These are phyloP conservation scores for Brachionus asplanchnoidis DNA, from an alignment of 1,140 invertebrate genomes.

Conservation along the genomic window DNA sequence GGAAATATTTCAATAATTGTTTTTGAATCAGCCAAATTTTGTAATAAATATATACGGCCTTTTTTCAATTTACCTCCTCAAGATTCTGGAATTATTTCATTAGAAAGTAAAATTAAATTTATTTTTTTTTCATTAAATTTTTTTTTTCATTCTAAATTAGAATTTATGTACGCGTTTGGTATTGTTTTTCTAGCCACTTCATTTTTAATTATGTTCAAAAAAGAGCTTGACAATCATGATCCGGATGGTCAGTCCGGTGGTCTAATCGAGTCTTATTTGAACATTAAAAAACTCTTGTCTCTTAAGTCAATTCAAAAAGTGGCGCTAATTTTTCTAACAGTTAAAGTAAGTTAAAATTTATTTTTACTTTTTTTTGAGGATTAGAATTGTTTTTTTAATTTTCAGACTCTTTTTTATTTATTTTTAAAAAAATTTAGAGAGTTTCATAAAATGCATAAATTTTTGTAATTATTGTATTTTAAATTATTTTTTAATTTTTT, in stretches of 20 bases:
- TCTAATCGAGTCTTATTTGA: neutral
- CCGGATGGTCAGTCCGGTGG: neutral
- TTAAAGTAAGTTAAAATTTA: neutral
- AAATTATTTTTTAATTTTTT: too few relatives aligned
- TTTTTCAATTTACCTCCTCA: neutral
- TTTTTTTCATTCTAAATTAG: neutral
- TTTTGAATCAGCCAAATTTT: slow-evolving; percentile 89
- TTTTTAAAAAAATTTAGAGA: too few relatives aligned
- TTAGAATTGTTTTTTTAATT: too few relatives aligned
- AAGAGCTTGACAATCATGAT: neutral
- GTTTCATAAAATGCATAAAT: too few relatives aligned
- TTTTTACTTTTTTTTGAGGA: neutral
- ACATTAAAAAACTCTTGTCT: neutral
- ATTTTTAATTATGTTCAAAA: neutral
- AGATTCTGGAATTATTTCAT: slow-evolving; percentile 4
- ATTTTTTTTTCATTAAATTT: neutral
- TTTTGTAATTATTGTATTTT: too few relatives aligned
- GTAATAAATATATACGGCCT: slow-evolving; percentile 78
- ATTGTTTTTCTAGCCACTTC: neutral
- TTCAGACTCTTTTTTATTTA: too few relatives aligned
- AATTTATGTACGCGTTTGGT: slow-evolving; percentile 23
- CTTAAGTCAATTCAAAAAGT: neutral
- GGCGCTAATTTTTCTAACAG: neutral
- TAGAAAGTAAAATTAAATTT: neutral
- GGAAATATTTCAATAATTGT: slow-evolving; percentile 95